Conservation (phyloP, 2,797 vertebrate species). For the Staurois parvus region DNA sequence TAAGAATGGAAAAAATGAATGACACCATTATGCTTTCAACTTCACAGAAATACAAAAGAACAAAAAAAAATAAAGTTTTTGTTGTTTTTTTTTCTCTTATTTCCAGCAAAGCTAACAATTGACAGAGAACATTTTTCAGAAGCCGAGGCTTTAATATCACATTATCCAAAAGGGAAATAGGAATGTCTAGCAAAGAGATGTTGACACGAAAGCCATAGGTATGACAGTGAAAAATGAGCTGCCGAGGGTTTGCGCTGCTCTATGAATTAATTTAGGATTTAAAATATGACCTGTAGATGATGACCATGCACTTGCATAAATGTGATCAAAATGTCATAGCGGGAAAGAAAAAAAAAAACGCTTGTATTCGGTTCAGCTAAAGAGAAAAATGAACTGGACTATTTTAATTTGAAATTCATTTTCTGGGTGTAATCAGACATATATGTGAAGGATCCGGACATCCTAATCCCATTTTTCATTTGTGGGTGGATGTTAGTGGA, state of each 20-base stretch:
- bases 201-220: constrained; percentile 52
- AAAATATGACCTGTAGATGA: constrained; percentile 45
- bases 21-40: neutral
- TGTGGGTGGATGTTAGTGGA: no score
- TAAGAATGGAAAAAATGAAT: neutral
- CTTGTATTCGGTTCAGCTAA: neutral
- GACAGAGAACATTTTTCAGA: constrained; percentile 28
- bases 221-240: constrained; percentile 58
- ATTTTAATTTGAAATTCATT: constrained; percentile 16
- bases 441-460: no score
- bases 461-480: no score
- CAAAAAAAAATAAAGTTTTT: neutral
- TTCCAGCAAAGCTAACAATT: neutral
- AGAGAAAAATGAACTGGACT: neutral
- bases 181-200: constrained; percentile 38
- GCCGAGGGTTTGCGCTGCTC: constrained; percentile 4
- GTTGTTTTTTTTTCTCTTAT: neutral
- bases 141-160: constrained; percentile 12
- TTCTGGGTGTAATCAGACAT: neutral
- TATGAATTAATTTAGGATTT: constrained; percentile 54
- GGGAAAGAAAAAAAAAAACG: neutral
- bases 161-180: constrained; percentile 26
- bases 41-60: neutral
- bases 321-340: constrained; percentile 42
- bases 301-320: constrained; percentile 53